These are phyloP conservation scores for Nymphalis io DNA, from an alignment of 1,140 invertebrate species.

Conservation along the genomic window DNA sequence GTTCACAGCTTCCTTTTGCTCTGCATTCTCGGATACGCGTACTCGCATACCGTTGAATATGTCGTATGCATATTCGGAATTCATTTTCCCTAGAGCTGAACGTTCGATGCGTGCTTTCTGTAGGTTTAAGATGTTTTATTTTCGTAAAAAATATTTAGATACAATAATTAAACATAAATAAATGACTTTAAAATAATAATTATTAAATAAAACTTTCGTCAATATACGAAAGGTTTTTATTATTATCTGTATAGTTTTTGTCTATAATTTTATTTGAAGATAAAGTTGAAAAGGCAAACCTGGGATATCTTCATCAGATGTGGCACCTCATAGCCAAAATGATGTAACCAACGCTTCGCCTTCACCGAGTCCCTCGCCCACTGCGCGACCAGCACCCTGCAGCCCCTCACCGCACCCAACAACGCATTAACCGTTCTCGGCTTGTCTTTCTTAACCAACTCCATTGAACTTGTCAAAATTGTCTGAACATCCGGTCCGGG, in stretches of 20 bases:
- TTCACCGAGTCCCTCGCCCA: constrained; percentile 51
- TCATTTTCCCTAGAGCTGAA: constrained; percentile 44
- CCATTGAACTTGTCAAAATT: constrained; percentile 3
- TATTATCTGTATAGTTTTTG: too few species aligned
- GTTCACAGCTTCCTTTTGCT: constrained; percentile 49
- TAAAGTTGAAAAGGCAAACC: too few species aligned
- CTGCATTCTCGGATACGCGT: constrained; percentile 40
- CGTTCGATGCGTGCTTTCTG: constrained; percentile 70
- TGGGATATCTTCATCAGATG: constrained; percentile 65
- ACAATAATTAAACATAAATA: too few species aligned
- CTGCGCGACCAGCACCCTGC: constrained; percentile 48
- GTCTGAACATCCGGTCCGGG: background rate
- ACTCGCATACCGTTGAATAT: constrained; percentile 59
- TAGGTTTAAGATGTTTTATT: background rate
- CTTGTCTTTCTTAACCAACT: constrained; percentile 34
- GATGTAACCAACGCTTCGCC: constrained; percentile 53
- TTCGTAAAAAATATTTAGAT: too few species aligned
- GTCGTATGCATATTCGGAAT: constrained; percentile 59
- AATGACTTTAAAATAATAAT: too few species aligned
- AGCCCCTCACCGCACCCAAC: constrained; percentile 59
- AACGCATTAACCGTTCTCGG: constrained; percentile 59
- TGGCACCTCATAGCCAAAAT: constrained; percentile 58
- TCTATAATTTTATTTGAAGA: too few species aligned
- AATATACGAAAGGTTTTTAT: too few species aligned
- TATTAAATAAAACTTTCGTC: too few species aligned